Evolutionary conservation across 2,888 invertebrate species (phyloP).

Genomic region (Hypomecis punctinalis): DNA sequence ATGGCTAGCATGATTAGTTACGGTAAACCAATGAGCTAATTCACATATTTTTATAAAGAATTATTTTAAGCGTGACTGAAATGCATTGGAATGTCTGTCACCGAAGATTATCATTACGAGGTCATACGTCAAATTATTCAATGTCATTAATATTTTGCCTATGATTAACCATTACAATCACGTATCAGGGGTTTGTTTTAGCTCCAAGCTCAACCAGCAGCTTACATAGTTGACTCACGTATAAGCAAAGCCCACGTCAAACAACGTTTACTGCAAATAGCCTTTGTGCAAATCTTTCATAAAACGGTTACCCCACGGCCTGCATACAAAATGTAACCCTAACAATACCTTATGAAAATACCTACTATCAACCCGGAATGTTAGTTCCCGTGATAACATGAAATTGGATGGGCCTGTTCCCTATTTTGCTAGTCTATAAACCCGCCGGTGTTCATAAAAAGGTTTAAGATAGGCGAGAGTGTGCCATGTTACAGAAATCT

Average conservation of each 20-base stretch:
- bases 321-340: conserved; percentile 41
- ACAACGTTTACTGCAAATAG: conserved; percentile 40
- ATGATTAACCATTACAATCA: conserved; percentile 13
- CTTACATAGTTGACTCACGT: conserved; percentile 17
- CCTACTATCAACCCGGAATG: conserved; percentile 31
- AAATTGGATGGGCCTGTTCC: conserved; percentile 50
- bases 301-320: conserved; percentile 32
- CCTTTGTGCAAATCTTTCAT: conserved; percentile 37
- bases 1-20: too few relatives aligned
- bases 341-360: conserved; percentile 38
- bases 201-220: background rate
- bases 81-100: too few relatives aligned
- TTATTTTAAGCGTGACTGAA: too few relatives aligned
- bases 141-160: background rate
- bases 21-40: too few relatives aligned
- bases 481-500: conserved; percentile 50
- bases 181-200: conserved; percentile 4
- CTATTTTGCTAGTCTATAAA: conserved; percentile 15
- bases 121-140: too few relatives aligned
- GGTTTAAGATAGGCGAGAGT: conserved; percentile 50
- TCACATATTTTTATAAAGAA: too few relatives aligned
- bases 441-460: conserved; percentile 50
- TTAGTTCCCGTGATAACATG: conserved; percentile 43
- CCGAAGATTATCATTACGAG: too few relatives aligned
- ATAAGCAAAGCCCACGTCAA: conserved; percentile 28